A percentile compares a stretch with the other conserved stretches of the same genome.
Conservation (phyloP, 1,140 invertebrate species). For the Aphidius ervi region DNA sequence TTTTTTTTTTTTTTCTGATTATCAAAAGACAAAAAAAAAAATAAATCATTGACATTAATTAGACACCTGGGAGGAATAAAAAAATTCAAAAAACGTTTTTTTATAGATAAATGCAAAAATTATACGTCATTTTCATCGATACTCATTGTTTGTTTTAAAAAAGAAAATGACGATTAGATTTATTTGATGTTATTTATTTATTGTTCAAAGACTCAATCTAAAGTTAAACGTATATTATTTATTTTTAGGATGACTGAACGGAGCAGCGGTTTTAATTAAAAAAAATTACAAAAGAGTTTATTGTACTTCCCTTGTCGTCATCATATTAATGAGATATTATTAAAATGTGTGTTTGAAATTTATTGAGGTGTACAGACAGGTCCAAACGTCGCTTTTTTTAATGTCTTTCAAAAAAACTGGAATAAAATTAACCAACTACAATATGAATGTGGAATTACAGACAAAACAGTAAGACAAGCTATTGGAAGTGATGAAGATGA, state of each 20-base stretch:
- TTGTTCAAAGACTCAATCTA: not conserved
- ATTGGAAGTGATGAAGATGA: conserved; percentile 16
- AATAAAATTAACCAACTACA: conserved; percentile 3
- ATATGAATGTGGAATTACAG: conserved; percentile 14
- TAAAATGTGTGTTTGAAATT: conserved; percentile 7
- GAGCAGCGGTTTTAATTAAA: not conserved
- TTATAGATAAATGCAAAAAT: too few species aligned
- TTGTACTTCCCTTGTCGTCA: conserved; percentile 14
- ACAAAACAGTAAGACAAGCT: conserved; percentile 12
- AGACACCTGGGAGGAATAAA: too few species aligned
- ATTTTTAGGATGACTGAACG: not conserved
- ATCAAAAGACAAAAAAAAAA: too few species aligned
- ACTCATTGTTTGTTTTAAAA: too few species aligned
- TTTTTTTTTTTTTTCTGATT: not conserved
- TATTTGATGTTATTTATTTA: too few species aligned
- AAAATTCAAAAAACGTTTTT: too few species aligned
- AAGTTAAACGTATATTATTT: not conserved
- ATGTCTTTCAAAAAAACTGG: conserved; percentile 12
- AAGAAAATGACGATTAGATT: too few species aligned
- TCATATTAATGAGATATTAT: not conserved
- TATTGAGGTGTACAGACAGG: conserved; percentile 4
- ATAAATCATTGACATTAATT: too few species aligned
- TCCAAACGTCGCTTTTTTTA: conserved; percentile 10
- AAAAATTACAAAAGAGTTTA: not conserved
- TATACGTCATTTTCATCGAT: too few species aligned